Evolutionary conservation across 2,888 invertebrate genomes (phyloP), one percentile per base, ranked within the genome.

Genomic region (Alloscopus bannaensis): DNA sequence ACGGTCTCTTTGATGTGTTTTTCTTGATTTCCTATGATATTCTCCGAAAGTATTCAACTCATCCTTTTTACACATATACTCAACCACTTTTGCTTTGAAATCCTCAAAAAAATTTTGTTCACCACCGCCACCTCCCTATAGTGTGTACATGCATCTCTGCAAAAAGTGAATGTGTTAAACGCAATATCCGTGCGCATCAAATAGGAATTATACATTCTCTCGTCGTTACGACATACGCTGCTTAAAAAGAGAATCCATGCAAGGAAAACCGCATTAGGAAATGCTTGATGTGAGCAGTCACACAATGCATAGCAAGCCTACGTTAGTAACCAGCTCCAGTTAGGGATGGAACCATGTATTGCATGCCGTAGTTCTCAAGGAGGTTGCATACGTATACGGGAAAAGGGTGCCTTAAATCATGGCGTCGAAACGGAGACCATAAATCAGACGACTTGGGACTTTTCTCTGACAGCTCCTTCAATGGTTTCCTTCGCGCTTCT

Each of bases 381-480:
- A 45, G 45, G 45, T 8, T 36, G 36, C n/a, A 45, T 4, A n/a
- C 13, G 45, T 13, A 8, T 13, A 8, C 36, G 8, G 18, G 45
- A 81, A 79, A 81, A 82, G 85, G 81, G 82, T 78, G 81, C 83
- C 77, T 69, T 85, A 85, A 85, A 84, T 84, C 85, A 85, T 85
- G 85, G 85, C 85, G 83, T 84, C 85, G 77, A 83, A 85, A 84
- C 83, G 81, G 81, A 83, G 78, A 28, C 78, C 81, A 84, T 85
- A 85, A 85, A 85, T 85, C 76, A 82, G 75, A 81, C 83, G 84
- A 85, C 85, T 85, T 85, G 84, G 84, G 85, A 84, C 84, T 81
- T 82, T 83, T 69, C 78, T 79, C 77, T 85, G 85, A 85, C 85
- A 85, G 82, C 79, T 82, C 47, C 77, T 72, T 57, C 77, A 76